Conservation (phyloP, 1,140 invertebrate species). For the Tetramorium parvispinum region DNA sequence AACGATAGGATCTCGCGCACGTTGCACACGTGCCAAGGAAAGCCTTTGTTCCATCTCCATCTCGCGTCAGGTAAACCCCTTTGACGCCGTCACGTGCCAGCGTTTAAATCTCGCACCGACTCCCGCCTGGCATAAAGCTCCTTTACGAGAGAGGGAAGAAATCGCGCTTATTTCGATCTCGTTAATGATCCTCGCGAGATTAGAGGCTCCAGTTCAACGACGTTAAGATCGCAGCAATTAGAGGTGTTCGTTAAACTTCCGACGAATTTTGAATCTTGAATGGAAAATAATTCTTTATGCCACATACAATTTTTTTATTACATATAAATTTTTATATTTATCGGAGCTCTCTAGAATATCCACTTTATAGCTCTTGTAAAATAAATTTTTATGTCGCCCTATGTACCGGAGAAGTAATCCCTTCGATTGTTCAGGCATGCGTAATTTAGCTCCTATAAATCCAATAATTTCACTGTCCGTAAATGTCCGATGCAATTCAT, state of each 20-base stretch:
- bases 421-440: neutral
- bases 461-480: neutral
- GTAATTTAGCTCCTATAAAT: slow-evolving; percentile 24
- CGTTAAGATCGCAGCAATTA: slow-evolving; percentile 5
- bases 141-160: neutral
- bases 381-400: neutral
- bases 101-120: slow-evolving; percentile 47
- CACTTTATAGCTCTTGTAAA: neutral
- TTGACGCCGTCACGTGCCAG: slow-evolving; percentile 47
- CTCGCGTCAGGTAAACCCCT: slow-evolving; percentile 42
- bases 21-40: slow-evolving; percentile 50
- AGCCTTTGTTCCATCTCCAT: slow-evolving; percentile 53
- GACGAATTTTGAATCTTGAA: neutral
- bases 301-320: neutral
- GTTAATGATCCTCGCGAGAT: slow-evolving; percentile 17
- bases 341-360: neutral
- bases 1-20: slow-evolving; percentile 56
- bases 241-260: neutral
- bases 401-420: slow-evolving; percentile 11
- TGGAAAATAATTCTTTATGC: neutral
- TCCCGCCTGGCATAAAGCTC: slow-evolving; percentile 20
- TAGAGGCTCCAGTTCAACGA: neutral
- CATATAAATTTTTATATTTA: neutral
- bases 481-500: slow-evolving; percentile 10
- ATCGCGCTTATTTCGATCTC: slow-evolving; percentile 33